phyloP scores from a whole-genome alignment of 2,888 invertebrate species.

The Agrotis segetum region DNA sequence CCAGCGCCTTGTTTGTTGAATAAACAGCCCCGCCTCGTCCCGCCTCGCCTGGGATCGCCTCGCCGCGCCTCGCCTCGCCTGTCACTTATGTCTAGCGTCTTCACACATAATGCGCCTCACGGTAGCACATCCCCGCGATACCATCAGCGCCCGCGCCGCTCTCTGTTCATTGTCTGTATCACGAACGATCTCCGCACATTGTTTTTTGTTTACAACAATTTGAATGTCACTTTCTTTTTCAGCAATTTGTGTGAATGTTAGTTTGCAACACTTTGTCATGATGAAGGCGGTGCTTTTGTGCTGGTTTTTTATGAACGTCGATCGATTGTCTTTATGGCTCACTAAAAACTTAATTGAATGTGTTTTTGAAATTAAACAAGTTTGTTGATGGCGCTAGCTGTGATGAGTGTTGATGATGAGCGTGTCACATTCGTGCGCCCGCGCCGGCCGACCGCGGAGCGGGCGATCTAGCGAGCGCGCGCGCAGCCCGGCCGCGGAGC shows the following conservation, averaged over 20 bases:
- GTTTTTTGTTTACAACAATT: slow-evolving; percentile 50
- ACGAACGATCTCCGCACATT: slow-evolving; percentile 44
- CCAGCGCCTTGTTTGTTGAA: slow-evolving; percentile 82
- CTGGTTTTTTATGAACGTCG: slow-evolving; percentile 16
- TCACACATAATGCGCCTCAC: slow-evolving; percentile 60
- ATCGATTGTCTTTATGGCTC: slow-evolving; percentile 43
- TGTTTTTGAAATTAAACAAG: slow-evolving; percentile 33
- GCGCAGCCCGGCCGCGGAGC: slow-evolving; percentile 1
- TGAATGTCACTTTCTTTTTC: slow-evolving; percentile 52
- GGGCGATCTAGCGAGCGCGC: neutral
- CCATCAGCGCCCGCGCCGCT: slow-evolving; percentile 51
- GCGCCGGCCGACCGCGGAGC: neutral
- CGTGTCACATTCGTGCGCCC: slow-evolving; percentile 16
- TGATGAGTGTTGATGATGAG: slow-evolving; percentile 18
- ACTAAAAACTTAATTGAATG: slow-evolving; percentile 54
- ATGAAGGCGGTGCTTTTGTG: slow-evolving; percentile 42
- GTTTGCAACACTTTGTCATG: slow-evolving; percentile 38
- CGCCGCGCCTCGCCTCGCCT: slow-evolving; percentile 61
- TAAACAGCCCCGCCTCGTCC: slow-evolving; percentile 74
- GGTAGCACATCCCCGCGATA: slow-evolving; percentile 64
- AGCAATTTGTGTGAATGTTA: slow-evolving; percentile 51
- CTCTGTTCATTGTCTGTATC: slow-evolving; percentile 56
- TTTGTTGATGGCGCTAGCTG: slow-evolving; percentile 41
- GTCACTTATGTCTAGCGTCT: slow-evolving; percentile 66
- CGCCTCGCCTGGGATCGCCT: slow-evolving; percentile 52